Percentiles rank a stretch among this genome's conserved stretches.
phyloP scores from a whole-genome alignment of 2,888 invertebrate genomes.

The Eupithecia dodoneata region DNA sequence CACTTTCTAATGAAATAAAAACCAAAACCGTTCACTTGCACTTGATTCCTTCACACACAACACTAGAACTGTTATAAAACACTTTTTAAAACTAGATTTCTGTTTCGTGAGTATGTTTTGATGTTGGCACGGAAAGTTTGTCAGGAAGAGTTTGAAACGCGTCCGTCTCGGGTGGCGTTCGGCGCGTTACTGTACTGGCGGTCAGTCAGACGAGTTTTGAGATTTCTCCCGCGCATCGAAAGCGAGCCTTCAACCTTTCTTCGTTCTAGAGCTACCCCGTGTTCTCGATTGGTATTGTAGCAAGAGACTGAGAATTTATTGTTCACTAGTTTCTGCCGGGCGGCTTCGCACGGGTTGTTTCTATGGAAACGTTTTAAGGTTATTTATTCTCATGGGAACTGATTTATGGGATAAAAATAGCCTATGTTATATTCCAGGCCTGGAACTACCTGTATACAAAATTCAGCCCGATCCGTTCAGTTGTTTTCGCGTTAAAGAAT shows the following conservation, averaged over 20 bases:
- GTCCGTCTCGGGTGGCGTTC: constrained; percentile 56
- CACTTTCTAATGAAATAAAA: constrained; percentile 66
- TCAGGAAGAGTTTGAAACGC: constrained; percentile 41
- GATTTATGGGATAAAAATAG: too few species aligned
- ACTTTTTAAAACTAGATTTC: constrained; percentile 17
- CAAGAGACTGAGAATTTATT: not conserved
- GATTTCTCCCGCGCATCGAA: constrained; percentile 84
- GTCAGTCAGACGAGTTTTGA: constrained; percentile 61
- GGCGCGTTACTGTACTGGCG: constrained; percentile 63
- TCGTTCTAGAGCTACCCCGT: constrained; percentile 63
- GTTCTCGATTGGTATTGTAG: constrained; percentile 47
- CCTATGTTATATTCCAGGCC: too few species aligned
- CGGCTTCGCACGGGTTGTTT: too few species aligned
- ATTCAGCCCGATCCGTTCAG: too few species aligned
- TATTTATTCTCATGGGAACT: too few species aligned
- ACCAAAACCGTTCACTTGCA: constrained; percentile 48
- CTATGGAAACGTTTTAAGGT: too few species aligned
- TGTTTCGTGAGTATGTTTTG: constrained; percentile 41
- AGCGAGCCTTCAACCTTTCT: constrained; percentile 80
- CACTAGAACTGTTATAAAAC: constrained; percentile 35
- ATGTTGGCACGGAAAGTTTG: constrained; percentile 44
- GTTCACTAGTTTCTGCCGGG: not conserved
- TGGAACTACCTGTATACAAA: too few species aligned
- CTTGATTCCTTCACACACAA: constrained; percentile 45
- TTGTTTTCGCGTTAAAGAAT: too few species aligned